Evolutionary conservation across 2,888 invertebrate species (phyloP), one percentile per base, ranked within the genome.

Genomic region (Anorthoa munda): DNA sequence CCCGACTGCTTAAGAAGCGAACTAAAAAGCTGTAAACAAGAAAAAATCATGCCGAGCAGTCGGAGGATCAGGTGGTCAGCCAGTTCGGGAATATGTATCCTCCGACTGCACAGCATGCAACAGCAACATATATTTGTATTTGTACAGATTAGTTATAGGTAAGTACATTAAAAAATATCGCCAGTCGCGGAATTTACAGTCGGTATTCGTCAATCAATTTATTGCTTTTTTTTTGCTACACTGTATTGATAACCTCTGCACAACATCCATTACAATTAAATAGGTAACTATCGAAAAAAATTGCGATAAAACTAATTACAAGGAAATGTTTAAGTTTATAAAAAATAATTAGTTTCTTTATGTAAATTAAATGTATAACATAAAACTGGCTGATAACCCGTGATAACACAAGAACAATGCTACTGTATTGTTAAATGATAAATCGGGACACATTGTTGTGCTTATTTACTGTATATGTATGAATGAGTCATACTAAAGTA

Each of bases 371-470:
- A 61, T 59, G 18, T 51, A 46, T 26, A 58, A 18, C 61, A 50
- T 50, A 66, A 60, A 56, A 56, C 46, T 59, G 69, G 53, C 26
- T 75, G 86, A 85, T 85, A 86, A 85, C 82, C 86, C 79, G 31
- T 23, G 86, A 84, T 86, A 86, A 82, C 77, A 61, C 26, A 31
- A 56, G 76, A 69, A 75, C 79, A 85, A 81, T 68, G 77, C 70
- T 65, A 12, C 66, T 58, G 75, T 81, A 67, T 58, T 13, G 67
- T 72, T 59, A 67, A 11, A 21, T 71, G 81, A 81, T 81, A 79
- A 81, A 83, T 83, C 66, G 67, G 51, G n/a, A 66, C 11, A 82
- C 66, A 69, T 81, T 81, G 84, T 81, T 71, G 53, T 74, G 61
- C 18, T 66, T 69, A 73, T 70, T 69, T 70, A 79, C 15, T 18